Conservation (phyloP, 2,113 vertebrate genomes). For the Ictidomys tridecemlineatus region DNA sequence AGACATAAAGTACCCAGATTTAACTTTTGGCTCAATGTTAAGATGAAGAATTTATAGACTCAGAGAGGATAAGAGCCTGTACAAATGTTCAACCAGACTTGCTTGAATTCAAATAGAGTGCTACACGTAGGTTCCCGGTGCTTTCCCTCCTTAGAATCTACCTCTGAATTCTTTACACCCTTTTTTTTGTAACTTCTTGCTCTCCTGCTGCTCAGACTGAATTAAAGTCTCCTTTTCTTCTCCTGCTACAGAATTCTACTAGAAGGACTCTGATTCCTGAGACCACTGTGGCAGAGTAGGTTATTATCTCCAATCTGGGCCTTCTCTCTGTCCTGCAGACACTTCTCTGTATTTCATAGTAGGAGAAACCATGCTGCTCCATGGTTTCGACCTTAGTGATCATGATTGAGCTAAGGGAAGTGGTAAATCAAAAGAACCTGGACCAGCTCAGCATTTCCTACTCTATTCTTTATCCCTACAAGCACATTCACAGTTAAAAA, state of each 20-base stretch:
- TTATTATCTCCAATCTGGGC: neutral
- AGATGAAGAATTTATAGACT: neutral
- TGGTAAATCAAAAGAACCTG: neutral
- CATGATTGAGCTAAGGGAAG: neutral
- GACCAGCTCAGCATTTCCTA: neutral
- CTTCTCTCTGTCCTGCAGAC: neutral
- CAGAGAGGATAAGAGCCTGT: neutral
- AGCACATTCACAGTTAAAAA: neutral
- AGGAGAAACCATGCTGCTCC: neutral
- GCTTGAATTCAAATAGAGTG: conserved; percentile 16
- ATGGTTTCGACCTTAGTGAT: neutral
- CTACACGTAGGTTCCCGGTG: neutral
- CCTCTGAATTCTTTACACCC: neutral
- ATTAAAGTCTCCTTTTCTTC: neutral
- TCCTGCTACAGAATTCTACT: neutral
- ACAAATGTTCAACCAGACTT: neutral
- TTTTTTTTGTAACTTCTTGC: conserved; percentile 21
- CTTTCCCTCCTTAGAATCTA: neutral
- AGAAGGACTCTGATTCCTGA: conserved; percentile 33
- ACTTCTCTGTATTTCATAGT: neutral
- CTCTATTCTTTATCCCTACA: neutral
- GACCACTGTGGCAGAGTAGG: neutral
- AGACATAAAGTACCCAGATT: neutral
- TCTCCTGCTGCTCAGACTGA: neutral
- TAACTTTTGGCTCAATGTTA: neutral